These are phyloP conservation scores for Lithophane leautieri DNA, from an alignment of 2,888 invertebrate species.

Conservation along the genomic window DNA sequence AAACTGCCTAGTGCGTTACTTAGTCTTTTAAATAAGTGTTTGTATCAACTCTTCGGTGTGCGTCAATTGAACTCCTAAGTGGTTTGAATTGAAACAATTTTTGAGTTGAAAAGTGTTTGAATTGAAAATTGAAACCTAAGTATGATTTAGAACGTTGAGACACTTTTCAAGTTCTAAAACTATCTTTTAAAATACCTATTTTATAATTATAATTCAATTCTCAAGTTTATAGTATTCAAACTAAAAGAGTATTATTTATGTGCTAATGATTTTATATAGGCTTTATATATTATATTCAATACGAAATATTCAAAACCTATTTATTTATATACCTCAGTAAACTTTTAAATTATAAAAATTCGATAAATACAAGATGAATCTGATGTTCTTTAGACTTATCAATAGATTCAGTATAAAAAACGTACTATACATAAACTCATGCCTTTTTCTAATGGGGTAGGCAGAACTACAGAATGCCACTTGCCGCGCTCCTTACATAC, in stretches of 20 bases:
- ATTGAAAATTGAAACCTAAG: too few relatives aligned
- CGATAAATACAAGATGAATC: too few relatives aligned
- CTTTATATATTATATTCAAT: too few relatives aligned
- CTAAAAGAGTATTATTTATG: not conserved
- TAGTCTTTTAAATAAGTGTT: conserved; percentile 20
- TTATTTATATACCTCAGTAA: too few relatives aligned
- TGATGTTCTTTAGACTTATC: too few relatives aligned
- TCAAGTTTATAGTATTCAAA: conserved; percentile 9
- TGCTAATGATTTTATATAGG: not conserved
- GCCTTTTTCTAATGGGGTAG: not conserved
- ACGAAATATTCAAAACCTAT: too few relatives aligned
- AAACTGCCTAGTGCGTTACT: conserved; percentile 35
- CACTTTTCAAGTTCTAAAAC: conserved; percentile 26
- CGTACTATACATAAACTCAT: too few relatives aligned
- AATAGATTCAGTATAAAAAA: too few relatives aligned
- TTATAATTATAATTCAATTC: conserved; percentile 10
- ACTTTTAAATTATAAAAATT: too few relatives aligned
- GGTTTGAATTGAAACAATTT: conserved; percentile 46
- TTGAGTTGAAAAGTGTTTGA: too few relatives aligned
- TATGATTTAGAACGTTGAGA: conserved; percentile 18
- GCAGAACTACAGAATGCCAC: not conserved
- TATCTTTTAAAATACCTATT: conserved; percentile 1
- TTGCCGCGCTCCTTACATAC: not conserved
- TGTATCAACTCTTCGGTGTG: conserved; percentile 15
- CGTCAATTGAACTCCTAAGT: conserved; percentile 40